Conservation (phyloP, 1,140 invertebrate species). For the Triops cancriformis region DNA sequence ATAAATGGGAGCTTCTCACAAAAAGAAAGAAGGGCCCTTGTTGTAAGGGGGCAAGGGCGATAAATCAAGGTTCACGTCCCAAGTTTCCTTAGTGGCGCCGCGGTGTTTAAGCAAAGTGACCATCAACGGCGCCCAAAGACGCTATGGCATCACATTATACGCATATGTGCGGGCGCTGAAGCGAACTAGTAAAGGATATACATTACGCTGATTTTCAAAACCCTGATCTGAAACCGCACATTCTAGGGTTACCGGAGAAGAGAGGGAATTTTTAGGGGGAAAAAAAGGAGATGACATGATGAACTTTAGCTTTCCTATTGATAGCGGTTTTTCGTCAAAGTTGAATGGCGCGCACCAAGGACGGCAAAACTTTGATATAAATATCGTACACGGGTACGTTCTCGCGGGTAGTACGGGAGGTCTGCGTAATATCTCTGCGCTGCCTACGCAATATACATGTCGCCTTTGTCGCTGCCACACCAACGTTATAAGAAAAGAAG, state of each 20-base stretch:
- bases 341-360: background rate
- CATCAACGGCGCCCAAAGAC: background rate
- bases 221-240: background rate
- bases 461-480: background rate
- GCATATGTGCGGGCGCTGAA: constrained; percentile 12
- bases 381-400: background rate
- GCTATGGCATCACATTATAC: constrained; percentile 6
- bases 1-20: background rate
- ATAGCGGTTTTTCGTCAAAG: background rate
- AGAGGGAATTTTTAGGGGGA: background rate
- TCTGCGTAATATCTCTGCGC: background rate
- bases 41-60: background rate
- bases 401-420: background rate
- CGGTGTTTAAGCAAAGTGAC: constrained; percentile 13
- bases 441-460: background rate
- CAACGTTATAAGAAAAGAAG: background rate
- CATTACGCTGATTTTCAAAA: background rate
- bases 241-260: background rate
- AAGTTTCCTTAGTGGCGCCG: constrained; percentile 9
- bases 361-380: background rate
- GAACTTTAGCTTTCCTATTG: too few species aligned
- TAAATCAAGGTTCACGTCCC: background rate
- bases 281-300: constrained; percentile 21
- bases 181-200: background rate
- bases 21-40: background rate